phyloP scores from a whole-genome alignment of 2,113 vertebrate genomes.

The Oxyura jamaicensis region DNA sequence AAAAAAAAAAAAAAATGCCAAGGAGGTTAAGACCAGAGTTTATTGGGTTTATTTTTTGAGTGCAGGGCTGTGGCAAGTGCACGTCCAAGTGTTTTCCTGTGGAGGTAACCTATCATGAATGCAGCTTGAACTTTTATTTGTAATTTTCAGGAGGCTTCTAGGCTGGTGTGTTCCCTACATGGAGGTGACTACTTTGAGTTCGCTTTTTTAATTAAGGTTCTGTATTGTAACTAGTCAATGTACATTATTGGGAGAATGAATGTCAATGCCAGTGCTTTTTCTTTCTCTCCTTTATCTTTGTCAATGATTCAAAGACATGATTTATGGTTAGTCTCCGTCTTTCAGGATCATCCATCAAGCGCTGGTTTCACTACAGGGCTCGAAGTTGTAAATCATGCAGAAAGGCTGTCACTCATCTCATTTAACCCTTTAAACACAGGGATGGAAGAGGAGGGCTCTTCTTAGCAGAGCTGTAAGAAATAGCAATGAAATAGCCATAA shows the following conservation, averaged over 20 bases:
- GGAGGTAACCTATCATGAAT: background rate
- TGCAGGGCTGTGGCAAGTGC: background rate
- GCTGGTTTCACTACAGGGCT: slow-evolving; percentile 94
- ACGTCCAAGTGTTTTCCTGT: background rate
- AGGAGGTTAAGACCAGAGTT: background rate
- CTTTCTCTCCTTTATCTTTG: slow-evolving; percentile 99
- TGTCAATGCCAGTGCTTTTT: slow-evolving; percentile 98
- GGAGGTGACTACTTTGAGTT: slow-evolving; percentile 75
- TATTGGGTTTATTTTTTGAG: background rate
- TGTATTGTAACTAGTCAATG: slow-evolving; percentile 99
- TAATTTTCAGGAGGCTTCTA: slow-evolving; percentile 46
- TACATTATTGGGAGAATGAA: slow-evolving; percentile 99
- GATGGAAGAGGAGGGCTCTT: slow-evolving; percentile 10
- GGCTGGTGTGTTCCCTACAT: slow-evolving; percentile 7
- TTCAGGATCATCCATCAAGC: slow-evolving; percentile 99
- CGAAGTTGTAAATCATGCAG: slow-evolving; percentile 99
- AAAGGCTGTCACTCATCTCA: slow-evolving; percentile 99
- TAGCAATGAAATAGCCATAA: slow-evolving; percentile 23
- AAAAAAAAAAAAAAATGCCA: background rate
- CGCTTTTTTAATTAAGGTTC: slow-evolving; percentile 98
- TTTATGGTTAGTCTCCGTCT: slow-evolving; percentile 99
- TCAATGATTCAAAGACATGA: slow-evolving; percentile 99
- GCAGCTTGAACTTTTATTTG: slow-evolving; percentile 58
- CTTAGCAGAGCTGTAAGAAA: background rate
- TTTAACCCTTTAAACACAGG: slow-evolving; percentile 89